Evolutionary conservation across 2,888 invertebrate species (phyloP), one percentile per base, ranked within the genome.

Genomic region (Zaprionus lineosus): DNA sequence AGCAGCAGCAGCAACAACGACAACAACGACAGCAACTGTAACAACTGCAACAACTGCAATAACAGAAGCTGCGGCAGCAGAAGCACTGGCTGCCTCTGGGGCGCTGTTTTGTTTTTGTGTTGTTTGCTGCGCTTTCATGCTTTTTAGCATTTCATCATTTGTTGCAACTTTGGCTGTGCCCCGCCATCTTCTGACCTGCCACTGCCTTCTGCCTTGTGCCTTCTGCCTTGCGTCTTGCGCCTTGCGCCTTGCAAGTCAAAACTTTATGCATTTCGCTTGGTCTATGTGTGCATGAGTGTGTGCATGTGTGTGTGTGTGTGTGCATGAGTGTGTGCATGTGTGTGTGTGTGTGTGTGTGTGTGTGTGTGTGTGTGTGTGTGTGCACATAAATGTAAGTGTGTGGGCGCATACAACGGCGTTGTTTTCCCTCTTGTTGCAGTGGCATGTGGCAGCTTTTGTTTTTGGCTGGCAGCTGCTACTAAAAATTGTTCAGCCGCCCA

Each of bases 81-180:
- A 6, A 16, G 31, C 6, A 14, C 24, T 12, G 8, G 19, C 26
- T 14, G 26, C 46, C 19, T 11, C 46, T 47, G 28, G 16, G 37
- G 46, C 46, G 44, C 24, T 34, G 11, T 46, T 55, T 37, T 57
- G 37, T 37, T 21, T 15, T 46, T 50, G 48, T 37, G 48, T 12
- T 5, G 26, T 50, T 47, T 57, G 56, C 24, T 57, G 59, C 41
- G 41, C 39, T 71, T 76, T 70, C 59, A 74, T 74, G 74, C 75
- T 61, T 78, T 77, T 74, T 69, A 69, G 65, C 75, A 78, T 77
- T 77, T 69, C 75, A 83, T 72, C 83, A 83, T 69, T 77, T 77
- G 79, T 72, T 68, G 75, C 79, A 60, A 77, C 40, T 66, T 61
- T 58, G 18, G 43, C 53, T 24, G 24, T 6, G 9, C 15, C 31